These are phyloP conservation scores for Desmophyllum pertusum DNA, from an alignment of 92 coral and sea anemone species.

Conservation along the genomic window DNA sequence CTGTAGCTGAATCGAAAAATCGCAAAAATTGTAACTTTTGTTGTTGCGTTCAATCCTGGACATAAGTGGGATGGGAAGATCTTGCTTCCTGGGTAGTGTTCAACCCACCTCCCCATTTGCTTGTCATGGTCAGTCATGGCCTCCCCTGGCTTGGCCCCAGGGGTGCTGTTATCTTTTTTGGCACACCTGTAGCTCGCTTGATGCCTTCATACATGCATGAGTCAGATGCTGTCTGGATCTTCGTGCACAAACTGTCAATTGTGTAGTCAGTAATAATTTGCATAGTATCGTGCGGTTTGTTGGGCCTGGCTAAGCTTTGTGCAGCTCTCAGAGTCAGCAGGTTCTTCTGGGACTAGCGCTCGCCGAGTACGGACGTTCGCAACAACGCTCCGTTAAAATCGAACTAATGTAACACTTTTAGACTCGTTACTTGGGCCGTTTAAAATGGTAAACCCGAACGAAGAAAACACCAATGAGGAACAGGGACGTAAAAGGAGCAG, in stretches of 20 bases:
- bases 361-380: no score
- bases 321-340: slow-evolving; percentile 31
- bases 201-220: slow-evolving; percentile 44
- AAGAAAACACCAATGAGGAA: no score
- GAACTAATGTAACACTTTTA: no score
- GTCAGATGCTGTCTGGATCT: slow-evolving; percentile 27
- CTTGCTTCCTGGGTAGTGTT: slow-evolving; percentile 18
- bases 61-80: no score
- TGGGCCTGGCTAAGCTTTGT: slow-evolving; percentile 17
- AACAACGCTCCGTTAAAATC: no score
- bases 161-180: slow-evolving; percentile 12
- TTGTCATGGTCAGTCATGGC: slow-evolving; percentile 25
- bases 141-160: slow-evolving; percentile 36
- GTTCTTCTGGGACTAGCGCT: slow-evolving; percentile 33
- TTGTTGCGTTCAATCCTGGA: no score
- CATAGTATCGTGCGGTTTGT: slow-evolving; percentile 32
- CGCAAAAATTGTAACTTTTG: not conserved
- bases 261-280: slow-evolving; percentile 20
- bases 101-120: slow-evolving; percentile 27
- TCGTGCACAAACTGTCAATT: slow-evolving; percentile 8
- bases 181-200: slow-evolving; percentile 34
- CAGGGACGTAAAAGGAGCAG: no score
- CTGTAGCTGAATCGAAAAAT: not conserved
- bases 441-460: no score
- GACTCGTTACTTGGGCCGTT: no score